These are phyloP conservation scores for Apamea monoglypha DNA, from an alignment of 2,888 invertebrate genomes.

Conservation along the genomic window DNA sequence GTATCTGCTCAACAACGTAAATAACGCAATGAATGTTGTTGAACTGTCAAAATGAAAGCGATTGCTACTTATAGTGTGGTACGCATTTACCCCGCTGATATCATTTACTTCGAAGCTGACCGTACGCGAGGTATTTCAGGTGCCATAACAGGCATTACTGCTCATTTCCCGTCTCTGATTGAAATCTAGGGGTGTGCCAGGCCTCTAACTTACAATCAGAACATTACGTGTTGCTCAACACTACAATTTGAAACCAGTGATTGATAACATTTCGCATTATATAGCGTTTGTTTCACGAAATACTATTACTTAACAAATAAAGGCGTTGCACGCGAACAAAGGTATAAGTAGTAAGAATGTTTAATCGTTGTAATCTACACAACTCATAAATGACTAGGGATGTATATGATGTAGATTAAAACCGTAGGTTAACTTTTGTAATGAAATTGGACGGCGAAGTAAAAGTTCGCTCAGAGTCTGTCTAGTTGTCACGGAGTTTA, in stretches of 20 bases:
- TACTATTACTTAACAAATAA: slow-evolving; percentile 59
- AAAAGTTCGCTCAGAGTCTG: slow-evolving; percentile 44
- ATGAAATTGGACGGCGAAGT: slow-evolving; percentile 46
- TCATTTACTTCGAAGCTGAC: slow-evolving; percentile 19
- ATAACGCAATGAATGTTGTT: not conserved
- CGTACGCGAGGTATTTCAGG: slow-evolving; percentile 71
- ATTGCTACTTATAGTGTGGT: not conserved
- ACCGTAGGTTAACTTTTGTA: slow-evolving; percentile 41
- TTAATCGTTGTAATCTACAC: slow-evolving; percentile 50
- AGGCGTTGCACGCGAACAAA: slow-evolving; percentile 51
- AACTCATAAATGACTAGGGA: slow-evolving; percentile 33
- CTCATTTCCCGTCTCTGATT: slow-evolving; percentile 85
- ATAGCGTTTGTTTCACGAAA: slow-evolving; percentile 36
- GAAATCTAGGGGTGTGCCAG: slow-evolving; percentile 78
- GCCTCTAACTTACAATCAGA: slow-evolving; percentile 54
- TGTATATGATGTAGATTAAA: slow-evolving; percentile 40
- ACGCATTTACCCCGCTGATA: not conserved
- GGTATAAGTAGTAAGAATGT: slow-evolving; percentile 8
- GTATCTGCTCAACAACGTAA: not conserved
- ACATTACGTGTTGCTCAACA: slow-evolving; percentile 66
- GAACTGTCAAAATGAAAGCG: not conserved
- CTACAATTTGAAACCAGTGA: slow-evolving; percentile 67
- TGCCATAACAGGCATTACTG: slow-evolving; percentile 81
- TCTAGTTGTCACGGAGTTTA: slow-evolving; percentile 31
- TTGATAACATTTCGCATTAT: slow-evolving; percentile 65